Base-by-base conservation (phyloP, 2,113 vertebrate species). In the Pangasianodon gigas region DNA sequence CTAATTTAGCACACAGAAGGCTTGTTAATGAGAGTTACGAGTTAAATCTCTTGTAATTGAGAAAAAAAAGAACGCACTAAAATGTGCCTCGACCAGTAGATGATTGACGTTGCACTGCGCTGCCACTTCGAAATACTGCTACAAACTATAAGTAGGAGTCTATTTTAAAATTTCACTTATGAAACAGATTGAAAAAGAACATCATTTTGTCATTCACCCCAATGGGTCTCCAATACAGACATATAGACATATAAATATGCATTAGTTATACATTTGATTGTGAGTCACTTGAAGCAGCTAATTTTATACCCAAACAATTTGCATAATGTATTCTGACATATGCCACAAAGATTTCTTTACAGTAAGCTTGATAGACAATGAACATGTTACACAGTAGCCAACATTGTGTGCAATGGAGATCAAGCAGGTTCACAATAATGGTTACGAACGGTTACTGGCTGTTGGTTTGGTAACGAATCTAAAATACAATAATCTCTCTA, bases 401-500 rank as follows among this genome's bases (percentile, higher is more conserved):
- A 56, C 58, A 83, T 18, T 56, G 48, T 81, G 71, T 62, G 67
- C 89, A 80, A 90, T 51, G 54, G 44, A 83, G 56, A 16, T n/a
- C 56, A 89, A 90, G 85, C 79, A 79, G 51, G 24, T 65, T 86
- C n/a, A 88, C 51, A 62, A 80, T 24, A 84, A 65, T 85, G 29
- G 71, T 82, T n/a, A 79, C 65, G 60, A 88, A 79, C 11, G 11
- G 13, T 82, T 90, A 80, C 90, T 62, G 75, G 44, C 54, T 77
- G 69, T 60, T 85, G 52, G 71, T 65, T 19, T 88, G 46, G 24
- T 56, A 54, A 62, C 29, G 9, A 26, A 29, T 56, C 4, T 77
- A 84, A 21, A 81, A 29, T 44, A 58, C 74, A 60, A 75, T 71
- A 74, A 71, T 60, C 79, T 83, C 89, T 62, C 32, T 56, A 3